A percentile compares a stretch with the other conserved stretches of the same genome.
Conservation (phyloP, 2,113 vertebrate genomes). For the Crotalus viridis region DNA sequence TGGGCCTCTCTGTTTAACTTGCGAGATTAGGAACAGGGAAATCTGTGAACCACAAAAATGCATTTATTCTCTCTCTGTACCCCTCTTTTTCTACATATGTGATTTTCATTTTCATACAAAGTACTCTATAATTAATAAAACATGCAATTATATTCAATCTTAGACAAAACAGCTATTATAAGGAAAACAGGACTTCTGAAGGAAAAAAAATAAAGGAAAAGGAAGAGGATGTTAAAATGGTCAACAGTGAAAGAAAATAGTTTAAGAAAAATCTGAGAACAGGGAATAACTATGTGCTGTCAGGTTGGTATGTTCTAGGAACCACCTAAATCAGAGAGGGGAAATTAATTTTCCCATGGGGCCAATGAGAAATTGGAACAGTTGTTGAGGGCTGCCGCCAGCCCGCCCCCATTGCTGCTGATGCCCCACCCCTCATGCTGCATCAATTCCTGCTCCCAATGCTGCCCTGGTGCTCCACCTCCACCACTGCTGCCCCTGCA, state of each 20-base stretch:
- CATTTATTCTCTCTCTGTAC: neutral
- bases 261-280: neutral
- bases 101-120: neutral
- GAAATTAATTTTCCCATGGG: neutral
- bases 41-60: neutral
- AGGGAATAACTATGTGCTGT: neutral
- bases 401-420: neutral
- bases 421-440: neutral
- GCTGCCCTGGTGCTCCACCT: neutral
- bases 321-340: neutral
- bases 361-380: neutral
- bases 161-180: neutral
- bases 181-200: neutral
- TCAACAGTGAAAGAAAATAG: neutral
- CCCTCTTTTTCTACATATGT: neutral
- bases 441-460: neutral
- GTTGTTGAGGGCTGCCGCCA: neutral
- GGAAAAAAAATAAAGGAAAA: neutral
- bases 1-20: too few relatives aligned
- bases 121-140: neutral
- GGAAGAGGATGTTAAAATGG: neutral
- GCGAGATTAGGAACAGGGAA: neutral
- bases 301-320: neutral
- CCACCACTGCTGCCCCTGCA: too few relatives aligned
- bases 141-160: neutral